phyloP scores from a whole-genome alignment of 2,113 vertebrate genomes.

The Pollachius pollachius region DNA sequence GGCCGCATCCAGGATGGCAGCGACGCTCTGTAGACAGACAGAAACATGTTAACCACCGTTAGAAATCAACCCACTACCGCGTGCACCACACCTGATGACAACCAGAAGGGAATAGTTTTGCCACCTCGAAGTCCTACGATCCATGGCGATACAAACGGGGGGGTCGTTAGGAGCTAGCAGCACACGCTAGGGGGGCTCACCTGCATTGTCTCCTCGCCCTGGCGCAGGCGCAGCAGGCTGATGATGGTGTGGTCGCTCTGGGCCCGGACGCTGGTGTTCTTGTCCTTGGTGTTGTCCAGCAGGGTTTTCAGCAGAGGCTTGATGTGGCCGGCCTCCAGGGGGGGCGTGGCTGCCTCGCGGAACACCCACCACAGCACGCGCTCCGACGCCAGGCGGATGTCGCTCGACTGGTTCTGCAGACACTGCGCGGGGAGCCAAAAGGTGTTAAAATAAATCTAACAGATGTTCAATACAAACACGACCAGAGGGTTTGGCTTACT shows the following conservation, averaged over 20 bases:
- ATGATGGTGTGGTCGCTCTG: constrained; percentile 95
- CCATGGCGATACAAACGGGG: too few relatives aligned
- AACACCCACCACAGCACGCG: constrained; percentile 97
- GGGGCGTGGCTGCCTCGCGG: constrained; percentile 75
- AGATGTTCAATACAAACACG: too few relatives aligned
- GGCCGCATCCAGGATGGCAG: constrained; percentile 88
- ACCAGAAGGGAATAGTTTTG: background rate
- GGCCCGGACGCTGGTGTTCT: constrained; percentile 92
- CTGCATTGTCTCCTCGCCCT: constrained; percentile 86
- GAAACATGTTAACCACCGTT: background rate
- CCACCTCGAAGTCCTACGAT: background rate
- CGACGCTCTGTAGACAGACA: constrained; percentile 72
- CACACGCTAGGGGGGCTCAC: constrained; percentile 55
- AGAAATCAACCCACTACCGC: background rate
- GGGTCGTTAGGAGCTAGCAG: background rate
- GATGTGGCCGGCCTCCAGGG: constrained; percentile 80
- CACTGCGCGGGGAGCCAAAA: constrained; percentile 68
- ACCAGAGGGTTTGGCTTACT: too few relatives aligned
- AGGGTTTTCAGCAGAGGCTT: constrained; percentile 94
- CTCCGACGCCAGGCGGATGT: constrained; percentile 91
- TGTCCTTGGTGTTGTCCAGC: constrained; percentile 98
- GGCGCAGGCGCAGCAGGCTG: constrained; percentile 88
- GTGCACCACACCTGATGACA: background rate
- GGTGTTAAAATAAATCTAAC: too few relatives aligned
- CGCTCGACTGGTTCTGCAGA: constrained; percentile 97